phyloP scores from a whole-genome alignment of 2,888 invertebrate genomes.

The Andrena camellia region DNA sequence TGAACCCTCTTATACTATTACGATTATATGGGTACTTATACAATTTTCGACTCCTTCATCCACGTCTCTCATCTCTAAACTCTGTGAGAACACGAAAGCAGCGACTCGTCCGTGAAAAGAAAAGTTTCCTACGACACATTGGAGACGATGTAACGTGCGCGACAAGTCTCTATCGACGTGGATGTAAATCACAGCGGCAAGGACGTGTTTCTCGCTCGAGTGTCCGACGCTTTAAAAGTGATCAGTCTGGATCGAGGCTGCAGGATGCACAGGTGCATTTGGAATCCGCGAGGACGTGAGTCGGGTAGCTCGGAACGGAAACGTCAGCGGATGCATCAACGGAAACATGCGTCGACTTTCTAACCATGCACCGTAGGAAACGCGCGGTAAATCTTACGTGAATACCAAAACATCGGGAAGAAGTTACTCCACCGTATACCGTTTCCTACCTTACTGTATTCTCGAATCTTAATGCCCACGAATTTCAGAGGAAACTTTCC shows the following conservation, averaged over 20 bases:
- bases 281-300: constrained; percentile 27
- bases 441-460: background rate
- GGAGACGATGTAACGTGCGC: constrained; percentile 1
- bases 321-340: constrained; percentile 51
- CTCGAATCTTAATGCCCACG: background rate
- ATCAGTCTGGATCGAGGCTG: constrained; percentile 28
- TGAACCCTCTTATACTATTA: too few species aligned
- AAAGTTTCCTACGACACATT: constrained; percentile 1
- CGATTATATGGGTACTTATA: too few species aligned
- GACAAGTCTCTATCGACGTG: constrained; percentile 25
- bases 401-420: constrained; percentile 45
- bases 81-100: background rate
- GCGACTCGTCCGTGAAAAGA: background rate
- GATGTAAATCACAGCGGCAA: constrained; percentile 38
- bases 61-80: background rate
- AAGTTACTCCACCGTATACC: constrained; percentile 14
- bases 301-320: constrained; percentile 37
- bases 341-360: constrained; percentile 55
- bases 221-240: constrained; percentile 47
- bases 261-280: constrained; percentile 29
- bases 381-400: constrained; percentile 42
- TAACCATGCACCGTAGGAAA: constrained; percentile 42
- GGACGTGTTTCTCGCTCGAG: constrained; percentile 12
- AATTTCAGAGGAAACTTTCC: constrained; percentile 3
- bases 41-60: background rate